Conservation (phyloP, 1,140 invertebrate genomes). For the Zaprionus tsacasi region DNA sequence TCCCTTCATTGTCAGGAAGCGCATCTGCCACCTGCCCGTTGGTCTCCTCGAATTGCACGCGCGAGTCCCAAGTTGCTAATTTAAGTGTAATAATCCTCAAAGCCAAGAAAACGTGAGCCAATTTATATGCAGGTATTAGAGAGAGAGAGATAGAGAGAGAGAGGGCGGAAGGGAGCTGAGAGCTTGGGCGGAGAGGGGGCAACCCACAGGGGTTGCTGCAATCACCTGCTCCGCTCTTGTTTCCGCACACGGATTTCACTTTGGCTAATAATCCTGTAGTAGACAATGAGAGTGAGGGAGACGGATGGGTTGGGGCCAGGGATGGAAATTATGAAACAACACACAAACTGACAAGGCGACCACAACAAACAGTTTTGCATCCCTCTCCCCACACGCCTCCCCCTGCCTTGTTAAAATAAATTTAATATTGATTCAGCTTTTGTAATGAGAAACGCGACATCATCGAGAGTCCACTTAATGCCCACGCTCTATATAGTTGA, state of each 20-base stretch:
- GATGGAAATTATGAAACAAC: constrained; percentile 65
- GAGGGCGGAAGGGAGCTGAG: constrained; percentile 41
- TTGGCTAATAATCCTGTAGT: constrained; percentile 52
- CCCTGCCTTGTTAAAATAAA: constrained; percentile 64
- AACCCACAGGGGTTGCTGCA: constrained; percentile 46
- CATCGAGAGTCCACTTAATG: constrained; percentile 73
- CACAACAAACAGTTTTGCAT: constrained; percentile 51
- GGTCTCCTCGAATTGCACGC: constrained; percentile 59
- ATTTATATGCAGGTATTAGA: constrained; percentile 80
- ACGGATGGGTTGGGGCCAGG: not conserved
- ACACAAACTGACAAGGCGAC: constrained; percentile 46
- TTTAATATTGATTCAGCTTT: constrained; percentile 83
- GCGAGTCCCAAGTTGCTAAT: constrained; percentile 79
- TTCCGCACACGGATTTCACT: constrained; percentile 39
- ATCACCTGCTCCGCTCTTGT: constrained; percentile 65
- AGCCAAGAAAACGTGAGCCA: constrained; percentile 81
- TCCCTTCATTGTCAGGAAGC: not conserved
- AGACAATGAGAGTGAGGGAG: constrained; percentile 12
- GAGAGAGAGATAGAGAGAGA: constrained; percentile 19
- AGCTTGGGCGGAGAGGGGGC: constrained; percentile 2
- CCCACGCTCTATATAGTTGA: constrained; percentile 55
- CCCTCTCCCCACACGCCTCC: not conserved
- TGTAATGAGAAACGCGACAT: constrained; percentile 80
- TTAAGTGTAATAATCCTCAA: constrained; percentile 83
- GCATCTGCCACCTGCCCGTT: constrained; percentile 3